A percentile compares a stretch with the other conserved stretches of the same genome.
These are phyloP conservation scores for Ceraclea dissimilis DNA, from an alignment of 2,888 invertebrate genomes.

Conservation along the genomic window DNA sequence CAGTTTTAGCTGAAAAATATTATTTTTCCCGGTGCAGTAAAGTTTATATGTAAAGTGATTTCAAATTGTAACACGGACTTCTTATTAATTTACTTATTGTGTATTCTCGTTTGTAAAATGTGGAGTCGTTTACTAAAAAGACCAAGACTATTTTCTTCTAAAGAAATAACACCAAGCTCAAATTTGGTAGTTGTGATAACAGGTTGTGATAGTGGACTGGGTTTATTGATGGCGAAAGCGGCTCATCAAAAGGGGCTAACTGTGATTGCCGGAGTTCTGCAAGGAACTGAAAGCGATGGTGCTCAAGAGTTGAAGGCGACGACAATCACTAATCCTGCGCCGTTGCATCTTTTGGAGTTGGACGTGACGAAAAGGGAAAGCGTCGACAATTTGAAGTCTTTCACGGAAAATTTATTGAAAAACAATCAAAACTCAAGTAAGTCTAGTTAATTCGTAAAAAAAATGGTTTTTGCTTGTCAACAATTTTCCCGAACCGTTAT, in stretches of 20 bases:
- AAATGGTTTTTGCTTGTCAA: too few species aligned
- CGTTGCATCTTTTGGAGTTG: slow-evolving; percentile 48
- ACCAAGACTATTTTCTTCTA: not conserved
- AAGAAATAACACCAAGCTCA: not conserved
- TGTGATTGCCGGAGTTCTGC: slow-evolving; percentile 72
- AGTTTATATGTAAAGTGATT: too few species aligned
- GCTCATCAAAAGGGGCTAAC: slow-evolving; percentile 56
- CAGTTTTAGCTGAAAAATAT: too few species aligned
- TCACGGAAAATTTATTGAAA: slow-evolving; percentile 40
- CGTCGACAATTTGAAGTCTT: slow-evolving; percentile 44
- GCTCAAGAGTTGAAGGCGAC: slow-evolving; percentile 33
- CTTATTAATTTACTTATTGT: too few species aligned
- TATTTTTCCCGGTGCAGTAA: too few species aligned
- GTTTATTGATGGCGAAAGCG: slow-evolving; percentile 62
- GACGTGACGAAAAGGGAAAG: slow-evolving; percentile 60
- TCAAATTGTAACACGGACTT: too few species aligned
- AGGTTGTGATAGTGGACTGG: slow-evolving; percentile 82
- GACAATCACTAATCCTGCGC: slow-evolving; percentile 28
- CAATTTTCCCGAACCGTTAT: too few species aligned
- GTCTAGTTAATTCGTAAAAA: too few species aligned
- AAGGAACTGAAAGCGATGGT: slow-evolving; percentile 45
- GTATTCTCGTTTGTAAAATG: too few species aligned
- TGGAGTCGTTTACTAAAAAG: too few species aligned
- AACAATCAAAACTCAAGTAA: slow-evolving; percentile 47
- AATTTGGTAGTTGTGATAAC: slow-evolving; percentile 58